Percentiles rank a stretch among this genome's conserved stretches.
These are phyloP conservation scores for Sebastes taczanowskii DNA, from an alignment of 2,797 vertebrate genomes.

Conservation along the genomic window DNA sequence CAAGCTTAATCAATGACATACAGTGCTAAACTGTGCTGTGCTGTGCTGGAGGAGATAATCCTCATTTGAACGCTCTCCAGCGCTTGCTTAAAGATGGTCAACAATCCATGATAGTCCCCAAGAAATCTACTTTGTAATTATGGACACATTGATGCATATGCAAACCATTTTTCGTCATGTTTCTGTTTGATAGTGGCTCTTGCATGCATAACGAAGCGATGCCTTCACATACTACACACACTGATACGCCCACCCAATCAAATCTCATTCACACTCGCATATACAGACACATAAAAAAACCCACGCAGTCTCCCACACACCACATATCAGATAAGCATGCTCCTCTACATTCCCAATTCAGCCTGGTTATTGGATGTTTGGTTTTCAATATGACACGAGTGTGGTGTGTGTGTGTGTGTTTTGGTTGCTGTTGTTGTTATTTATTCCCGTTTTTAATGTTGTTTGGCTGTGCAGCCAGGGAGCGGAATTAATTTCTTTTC, in stretches of 20 bases:
- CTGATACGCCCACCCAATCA: slow-evolving; percentile 74
- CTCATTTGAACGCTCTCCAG: slow-evolving; percentile 71
- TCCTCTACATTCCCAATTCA: slow-evolving; percentile 63
- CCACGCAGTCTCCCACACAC: slow-evolving; percentile 62
- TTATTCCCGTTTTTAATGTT: slow-evolving; percentile 81
- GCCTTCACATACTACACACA: slow-evolving; percentile 62
- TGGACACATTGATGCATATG: slow-evolving; percentile 72
- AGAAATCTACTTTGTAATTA: slow-evolving; percentile 77
- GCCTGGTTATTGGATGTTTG: slow-evolving; percentile 74
- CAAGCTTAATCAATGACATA: slow-evolving; percentile 76
- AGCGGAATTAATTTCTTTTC: slow-evolving; percentile 85
- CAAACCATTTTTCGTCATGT: slow-evolving; percentile 66
- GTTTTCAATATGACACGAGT: slow-evolving; percentile 65
- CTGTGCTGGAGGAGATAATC: slow-evolving; percentile 77
- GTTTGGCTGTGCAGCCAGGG: slow-evolving; percentile 72
- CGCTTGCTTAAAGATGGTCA: slow-evolving; percentile 71
- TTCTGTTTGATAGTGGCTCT: slow-evolving; percentile 66
- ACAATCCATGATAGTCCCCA: slow-evolving; percentile 67
- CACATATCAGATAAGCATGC: slow-evolving; percentile 74
- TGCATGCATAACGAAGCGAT: slow-evolving; percentile 65
- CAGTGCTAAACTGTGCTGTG: slow-evolving; percentile 69
- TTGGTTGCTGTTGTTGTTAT: slow-evolving; percentile 76
- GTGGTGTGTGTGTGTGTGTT: slow-evolving; percentile 44
- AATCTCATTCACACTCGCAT: slow-evolving; percentile 70
- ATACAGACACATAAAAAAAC: slow-evolving; percentile 46